These are phyloP conservation scores for Priocnemis perturbator DNA, from an alignment of 2,888 invertebrate species.

Conservation along the genomic window DNA sequence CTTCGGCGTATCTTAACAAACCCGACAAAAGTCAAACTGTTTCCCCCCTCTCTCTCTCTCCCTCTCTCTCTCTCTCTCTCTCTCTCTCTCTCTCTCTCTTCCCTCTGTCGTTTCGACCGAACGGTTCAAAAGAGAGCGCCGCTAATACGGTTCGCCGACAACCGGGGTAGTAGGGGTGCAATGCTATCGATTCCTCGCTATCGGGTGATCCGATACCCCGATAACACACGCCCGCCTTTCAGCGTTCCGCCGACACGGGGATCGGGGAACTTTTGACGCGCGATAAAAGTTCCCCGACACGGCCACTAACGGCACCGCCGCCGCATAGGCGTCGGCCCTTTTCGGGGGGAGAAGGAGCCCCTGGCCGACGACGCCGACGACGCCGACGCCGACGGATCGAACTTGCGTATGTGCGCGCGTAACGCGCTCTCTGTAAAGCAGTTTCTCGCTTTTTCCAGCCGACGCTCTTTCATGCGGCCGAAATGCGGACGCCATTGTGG, in stretches of 20 bases:
- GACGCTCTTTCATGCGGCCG: too few relatives aligned
- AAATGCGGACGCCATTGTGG: too few relatives aligned
- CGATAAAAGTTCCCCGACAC: slow-evolving; percentile 42
- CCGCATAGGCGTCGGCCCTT: slow-evolving; percentile 18
- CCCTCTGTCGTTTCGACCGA: too few relatives aligned
- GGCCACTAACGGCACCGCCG: slow-evolving; percentile 22
- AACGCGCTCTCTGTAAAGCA: too few relatives aligned
- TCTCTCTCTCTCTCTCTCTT: too few relatives aligned
- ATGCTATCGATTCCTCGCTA: slow-evolving; percentile 51
- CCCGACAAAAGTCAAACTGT: too few relatives aligned
- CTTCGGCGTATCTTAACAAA: too few relatives aligned
- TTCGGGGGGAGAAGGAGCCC: slow-evolving; percentile 10
- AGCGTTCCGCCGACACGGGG: slow-evolving; percentile 10
- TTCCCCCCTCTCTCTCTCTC: too few relatives aligned
- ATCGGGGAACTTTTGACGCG: slow-evolving; percentile 44
- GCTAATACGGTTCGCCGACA: slow-evolving; percentile 1
- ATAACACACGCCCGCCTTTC: slow-evolving; percentile 37
- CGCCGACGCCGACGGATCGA: slow-evolving; percentile 22
- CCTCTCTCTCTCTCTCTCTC: too few relatives aligned
- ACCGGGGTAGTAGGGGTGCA: slow-evolving; percentile 12
- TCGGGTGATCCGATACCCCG: slow-evolving; percentile 48
- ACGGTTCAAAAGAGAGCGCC: background rate
- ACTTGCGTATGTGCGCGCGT: slow-evolving; percentile 1
- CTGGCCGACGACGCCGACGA: too few relatives aligned
- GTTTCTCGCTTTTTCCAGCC: too few relatives aligned